Conservation (phyloP, 2,113 vertebrate species). For the Toxotes chatareus region DNA sequence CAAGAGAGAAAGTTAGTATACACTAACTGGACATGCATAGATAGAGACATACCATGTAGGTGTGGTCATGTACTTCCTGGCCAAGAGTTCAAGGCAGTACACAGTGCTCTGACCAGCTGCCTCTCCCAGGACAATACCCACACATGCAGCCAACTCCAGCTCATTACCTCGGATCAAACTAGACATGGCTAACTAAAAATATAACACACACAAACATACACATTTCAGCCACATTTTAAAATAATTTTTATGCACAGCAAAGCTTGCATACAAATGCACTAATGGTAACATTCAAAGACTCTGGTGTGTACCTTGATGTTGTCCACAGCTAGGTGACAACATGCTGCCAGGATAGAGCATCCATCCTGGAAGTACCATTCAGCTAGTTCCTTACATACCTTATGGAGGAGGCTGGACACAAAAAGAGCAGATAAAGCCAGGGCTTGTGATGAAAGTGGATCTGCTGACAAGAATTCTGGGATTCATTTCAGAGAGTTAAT, state of each 20-base stretch:
- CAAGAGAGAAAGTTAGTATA: neutral
- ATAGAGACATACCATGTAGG: slow-evolving; percentile 87
- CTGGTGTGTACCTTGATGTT: slow-evolving; percentile 87
- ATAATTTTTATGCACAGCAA: neutral
- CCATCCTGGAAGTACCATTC: slow-evolving; percentile 97
- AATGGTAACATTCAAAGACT: neutral
- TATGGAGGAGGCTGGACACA: slow-evolving; percentile 87
- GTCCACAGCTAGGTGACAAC: slow-evolving; percentile 94
- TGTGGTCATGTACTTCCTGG: slow-evolving; percentile 95
- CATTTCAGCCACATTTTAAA: slow-evolving; percentile 1
- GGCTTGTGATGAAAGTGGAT: neutral
- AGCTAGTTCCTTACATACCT: slow-evolving; percentile 90
- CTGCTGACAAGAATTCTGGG: neutral
- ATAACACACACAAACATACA: slow-evolving; percentile 37
- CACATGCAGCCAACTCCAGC: slow-evolving; percentile 92
- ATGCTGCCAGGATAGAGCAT: slow-evolving; percentile 89
- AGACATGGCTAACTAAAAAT: slow-evolving; percentile 91
- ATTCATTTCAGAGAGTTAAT: neutral
- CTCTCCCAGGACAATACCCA: slow-evolving; percentile 91
- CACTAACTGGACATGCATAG: neutral
- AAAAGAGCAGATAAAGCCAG: neutral
- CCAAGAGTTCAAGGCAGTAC: slow-evolving; percentile 92
- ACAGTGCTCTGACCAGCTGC: slow-evolving; percentile 87
- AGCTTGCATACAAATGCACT: neutral
- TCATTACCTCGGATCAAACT: slow-evolving; percentile 96